A percentile compares a stretch with the other conserved stretches of the same genome.
phyloP scores from a whole-genome alignment of 37 sponge, comb jelly and placozoan species.

The Theonella swinhoei region DNA sequence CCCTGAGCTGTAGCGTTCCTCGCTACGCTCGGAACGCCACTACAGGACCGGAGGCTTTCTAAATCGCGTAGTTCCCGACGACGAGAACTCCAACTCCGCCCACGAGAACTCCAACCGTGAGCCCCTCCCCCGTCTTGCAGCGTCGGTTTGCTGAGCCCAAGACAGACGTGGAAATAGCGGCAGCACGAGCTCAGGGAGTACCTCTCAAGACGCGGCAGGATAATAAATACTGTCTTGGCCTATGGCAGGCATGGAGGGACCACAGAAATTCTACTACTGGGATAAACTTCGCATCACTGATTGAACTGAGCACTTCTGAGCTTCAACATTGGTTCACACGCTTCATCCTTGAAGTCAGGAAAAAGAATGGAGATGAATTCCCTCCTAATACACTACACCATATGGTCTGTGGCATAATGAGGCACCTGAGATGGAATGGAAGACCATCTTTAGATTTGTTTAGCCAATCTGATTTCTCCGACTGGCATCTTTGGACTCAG shows the following conservation, averaged over 20 bases:
- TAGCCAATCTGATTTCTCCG: slow-evolving; percentile 15
- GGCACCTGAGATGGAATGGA: slow-evolving; percentile 6
- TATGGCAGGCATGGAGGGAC: slow-evolving; percentile 9
- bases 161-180: slow-evolving; percentile 21
- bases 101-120: too few relatives aligned
- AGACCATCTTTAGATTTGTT: slow-evolving; percentile 4
- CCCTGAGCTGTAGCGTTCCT: too few relatives aligned
- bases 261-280: not conserved
- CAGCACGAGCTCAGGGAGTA: not conserved
- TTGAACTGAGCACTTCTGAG: not conserved
- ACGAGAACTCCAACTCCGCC: too few relatives aligned
- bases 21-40: too few relatives aligned
- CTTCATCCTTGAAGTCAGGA: slow-evolving; percentile 11
- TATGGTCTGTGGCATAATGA: slow-evolving; percentile 6
- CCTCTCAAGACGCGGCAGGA: slow-evolving; percentile 5
- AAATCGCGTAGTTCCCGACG: too few relatives aligned
- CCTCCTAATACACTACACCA: not conserved
- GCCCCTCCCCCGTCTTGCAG: too few relatives aligned
- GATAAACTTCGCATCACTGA: not conserved
- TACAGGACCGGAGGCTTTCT: too few relatives aligned
- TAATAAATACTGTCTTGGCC: slow-evolving; percentile 4
- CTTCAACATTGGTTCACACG: not conserved
- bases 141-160: slow-evolving; percentile 38
- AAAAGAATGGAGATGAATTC: not conserved
- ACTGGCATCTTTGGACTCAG: slow-evolving; percentile 29